A percentile compares a stretch with the other conserved stretches of the same genome.
Conservation (phyloP, 1,140 invertebrate genomes). For the Elymnias hypermnestra region DNA sequence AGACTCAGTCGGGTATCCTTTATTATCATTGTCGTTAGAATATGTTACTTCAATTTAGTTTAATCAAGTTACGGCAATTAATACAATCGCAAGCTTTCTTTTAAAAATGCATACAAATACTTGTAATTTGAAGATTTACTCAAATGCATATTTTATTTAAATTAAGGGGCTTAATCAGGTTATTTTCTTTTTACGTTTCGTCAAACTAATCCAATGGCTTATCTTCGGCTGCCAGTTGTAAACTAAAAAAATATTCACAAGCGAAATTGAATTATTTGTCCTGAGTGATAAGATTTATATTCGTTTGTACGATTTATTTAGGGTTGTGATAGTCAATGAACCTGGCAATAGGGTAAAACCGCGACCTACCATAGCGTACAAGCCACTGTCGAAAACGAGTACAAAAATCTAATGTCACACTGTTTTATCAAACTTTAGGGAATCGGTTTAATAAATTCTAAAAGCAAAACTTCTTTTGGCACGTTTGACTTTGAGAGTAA, state of each 20-base stretch:
- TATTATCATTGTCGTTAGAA: too few relatives aligned
- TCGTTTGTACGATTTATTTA: conserved; percentile 13
- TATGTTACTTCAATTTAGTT: too few relatives aligned
- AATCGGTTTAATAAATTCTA: too few relatives aligned
- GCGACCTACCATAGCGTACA: conserved; percentile 59
- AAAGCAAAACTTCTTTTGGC: too few relatives aligned
- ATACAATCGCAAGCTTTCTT: too few relatives aligned
- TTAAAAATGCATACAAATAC: too few relatives aligned
- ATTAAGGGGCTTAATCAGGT: conserved; percentile 44
- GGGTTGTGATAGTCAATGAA: conserved; percentile 52
- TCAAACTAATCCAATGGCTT: conserved; percentile 55
- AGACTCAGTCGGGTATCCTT: too few relatives aligned
- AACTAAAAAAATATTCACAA: conserved; percentile 20
- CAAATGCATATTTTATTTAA: conserved; percentile 14
- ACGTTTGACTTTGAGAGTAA: too few relatives aligned
- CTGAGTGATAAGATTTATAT: conserved; percentile 17
- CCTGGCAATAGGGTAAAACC: conserved; percentile 43
- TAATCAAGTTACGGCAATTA: too few relatives aligned
- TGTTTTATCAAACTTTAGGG: conserved; percentile 11
- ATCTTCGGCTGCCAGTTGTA: conserved; percentile 50
- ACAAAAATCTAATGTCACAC: conserved; percentile 9
- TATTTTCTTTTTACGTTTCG: conserved; percentile 51
- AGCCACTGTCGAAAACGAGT: conserved; percentile 27
- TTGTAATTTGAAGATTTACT: not conserved
- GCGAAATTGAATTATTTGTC: conserved; percentile 25